Base-by-base conservation (phyloP, 1,140 invertebrate genomes). In the Eriosoma lanigerum region DNA sequence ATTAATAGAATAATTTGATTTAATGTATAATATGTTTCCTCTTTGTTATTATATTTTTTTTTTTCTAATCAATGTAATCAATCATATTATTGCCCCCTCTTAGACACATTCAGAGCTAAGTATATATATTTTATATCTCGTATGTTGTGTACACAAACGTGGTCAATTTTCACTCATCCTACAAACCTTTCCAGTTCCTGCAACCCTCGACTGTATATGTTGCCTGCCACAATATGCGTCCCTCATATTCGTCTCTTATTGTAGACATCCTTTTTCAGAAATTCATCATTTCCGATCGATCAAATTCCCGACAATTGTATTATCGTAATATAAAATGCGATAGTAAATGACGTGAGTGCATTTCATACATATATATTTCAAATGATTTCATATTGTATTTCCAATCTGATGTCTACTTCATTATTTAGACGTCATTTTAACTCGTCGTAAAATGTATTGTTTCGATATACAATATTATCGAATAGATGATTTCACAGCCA, bases 231-330 rank as follows among this genome's bases (percentile, higher is more conserved):
- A n/a, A n/a, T n/a, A n/a, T 64, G 10, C 38, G n/a, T 68, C n/a
- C 38, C n/a, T n/a, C 64, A 44, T 32, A 46, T 21, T 68, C n/a
- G n/a, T 13, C 32, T 24, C 5, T 44, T 66, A 64, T 32, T 38
- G 19, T 24, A 58, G 15, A 68, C 32, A 26, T 68, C 4, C 21
- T 68, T 21, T 38, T 68, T 68, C 15, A 24, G 44, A 26, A 68
- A 48, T 68, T 26, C 26, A 29, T 52, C 10, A 52, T 52, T 52
- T 52, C 4, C 68, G 46, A 52, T 72, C 68, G 48, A 72, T 52
- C 46, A 52, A 50, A 72, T 52, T 10, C 19, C 46, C 21, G 66
- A 68, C 66, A 68, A 17, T 68, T 68, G 66, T 46, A 68, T 68
- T 26, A 68, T 68, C 66, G 44, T 68, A 48, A 68, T 68, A 12